A percentile compares a stretch with the other conserved stretches of the same genome.
These are phyloP conservation scores for Eleutherodactylus coqui DNA, from an alignment of 2,797 vertebrate genomes.

Conservation along the genomic window DNA sequence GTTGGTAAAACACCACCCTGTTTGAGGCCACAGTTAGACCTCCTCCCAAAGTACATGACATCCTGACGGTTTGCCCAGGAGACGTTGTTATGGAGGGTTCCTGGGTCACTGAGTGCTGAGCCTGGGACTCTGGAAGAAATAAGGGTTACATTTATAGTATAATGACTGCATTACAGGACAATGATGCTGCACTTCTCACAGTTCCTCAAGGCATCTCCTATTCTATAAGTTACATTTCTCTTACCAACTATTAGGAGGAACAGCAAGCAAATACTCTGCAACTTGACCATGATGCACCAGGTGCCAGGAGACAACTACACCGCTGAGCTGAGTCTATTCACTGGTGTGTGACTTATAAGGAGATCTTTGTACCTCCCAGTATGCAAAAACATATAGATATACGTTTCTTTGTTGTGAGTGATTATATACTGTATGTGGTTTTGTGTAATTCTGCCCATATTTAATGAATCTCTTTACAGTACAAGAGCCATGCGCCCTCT, in stretches of 20 bases:
- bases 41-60: slow-evolving; percentile 43
- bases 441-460: too few relatives aligned
- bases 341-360: neutral
- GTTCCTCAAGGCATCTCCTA: neutral
- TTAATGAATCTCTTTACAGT: neutral
- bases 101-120: slow-evolving; percentile 56
- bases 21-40: neutral
- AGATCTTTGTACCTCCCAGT: neutral
- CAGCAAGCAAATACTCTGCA: neutral
- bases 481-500: too few relatives aligned
- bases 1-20: slow-evolving; percentile 28
- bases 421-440: neutral
- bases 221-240: neutral
- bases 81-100: slow-evolving; percentile 18
- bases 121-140: slow-evolving; percentile 9
- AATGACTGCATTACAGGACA: too few relatives aligned
- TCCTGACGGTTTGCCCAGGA: slow-evolving; percentile 16
- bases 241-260: neutral
- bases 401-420: neutral
- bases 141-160: neutral
- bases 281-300: neutral
- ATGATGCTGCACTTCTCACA: too few relatives aligned
- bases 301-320: neutral
- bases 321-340: neutral
- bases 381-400: neutral